These are phyloP conservation scores for Leptinotarsa haldemani DNA, from an alignment of 2,888 invertebrate genomes.

Conservation along the genomic window DNA sequence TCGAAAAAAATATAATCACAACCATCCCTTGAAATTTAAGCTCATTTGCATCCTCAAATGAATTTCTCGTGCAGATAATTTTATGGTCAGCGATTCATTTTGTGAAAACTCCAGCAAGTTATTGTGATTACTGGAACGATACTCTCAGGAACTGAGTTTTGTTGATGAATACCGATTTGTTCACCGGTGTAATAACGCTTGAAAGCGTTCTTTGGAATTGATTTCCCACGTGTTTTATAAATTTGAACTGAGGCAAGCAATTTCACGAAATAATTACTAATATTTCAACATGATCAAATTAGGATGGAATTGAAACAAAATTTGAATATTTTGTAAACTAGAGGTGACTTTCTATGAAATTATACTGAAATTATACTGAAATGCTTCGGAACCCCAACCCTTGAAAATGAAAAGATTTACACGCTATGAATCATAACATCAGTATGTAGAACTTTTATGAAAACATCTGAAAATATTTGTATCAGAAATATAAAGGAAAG, in stretches of 20 bases:
- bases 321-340: no score
- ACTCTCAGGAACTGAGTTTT: neutral
- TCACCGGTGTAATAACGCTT: neutral
- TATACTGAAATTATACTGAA: neutral
- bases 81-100: constrained; percentile 10
- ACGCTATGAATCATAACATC: no score
- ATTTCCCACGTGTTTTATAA: constrained; percentile 11
- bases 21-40: neutral
- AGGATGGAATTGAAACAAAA: neutral
- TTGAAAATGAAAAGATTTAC: no score
- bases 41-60: neutral
- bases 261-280: neutral
- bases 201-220: neutral
- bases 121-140: constrained; percentile 3
- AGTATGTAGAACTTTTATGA: no score
- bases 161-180: constrained; percentile 1
- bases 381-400: neutral
- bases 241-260: neutral
- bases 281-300: neutral
- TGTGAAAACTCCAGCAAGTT: constrained; percentile 1
- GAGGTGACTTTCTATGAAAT: no score
- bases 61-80: constrained; percentile 1
- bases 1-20: neutral
- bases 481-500: no score
- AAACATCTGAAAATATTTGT: no score